These are phyloP conservation scores for Anarsia innoxiella DNA, from an alignment of 2,888 invertebrate genomes.

Conservation along the genomic window DNA sequence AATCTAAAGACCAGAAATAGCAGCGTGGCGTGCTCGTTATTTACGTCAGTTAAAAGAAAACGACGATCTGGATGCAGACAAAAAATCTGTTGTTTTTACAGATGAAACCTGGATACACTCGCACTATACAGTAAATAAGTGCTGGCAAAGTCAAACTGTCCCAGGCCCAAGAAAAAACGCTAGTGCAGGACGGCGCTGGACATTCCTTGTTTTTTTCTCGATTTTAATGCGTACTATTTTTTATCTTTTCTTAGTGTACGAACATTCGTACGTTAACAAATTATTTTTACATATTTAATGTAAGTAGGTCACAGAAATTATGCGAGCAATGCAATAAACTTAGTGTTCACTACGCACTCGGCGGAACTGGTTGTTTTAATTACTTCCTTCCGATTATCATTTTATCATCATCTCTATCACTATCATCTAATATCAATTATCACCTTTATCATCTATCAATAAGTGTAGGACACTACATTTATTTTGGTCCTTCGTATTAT, in stretches of 20 bases:
- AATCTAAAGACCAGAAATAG: slow-evolving; percentile 9
- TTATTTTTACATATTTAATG: too few relatives aligned
- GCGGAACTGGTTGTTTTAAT: too few relatives aligned
- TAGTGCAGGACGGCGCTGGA: slow-evolving; percentile 6
- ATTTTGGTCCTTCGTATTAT: too few relatives aligned
- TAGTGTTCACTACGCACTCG: too few relatives aligned
- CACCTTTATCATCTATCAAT: too few relatives aligned
- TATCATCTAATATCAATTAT: too few relatives aligned
- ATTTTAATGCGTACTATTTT: not conserved
- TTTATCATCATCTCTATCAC: too few relatives aligned
- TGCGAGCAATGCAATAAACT: too few relatives aligned
- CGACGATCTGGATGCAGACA: slow-evolving; percentile 1
- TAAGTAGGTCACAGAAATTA: too few relatives aligned
- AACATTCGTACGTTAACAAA: too few relatives aligned
- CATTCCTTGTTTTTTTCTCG: not conserved
- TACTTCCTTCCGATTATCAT: too few relatives aligned
- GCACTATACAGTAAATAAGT: slow-evolving; percentile 5
- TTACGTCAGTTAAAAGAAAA: not conserved
- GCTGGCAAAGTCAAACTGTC: slow-evolving; percentile 4
- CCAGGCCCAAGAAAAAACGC: slow-evolving; percentile 5
- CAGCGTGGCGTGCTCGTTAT: slow-evolving; percentile 12
- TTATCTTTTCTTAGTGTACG: not conserved
- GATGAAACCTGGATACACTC: slow-evolving; percentile 15
- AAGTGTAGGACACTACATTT: too few relatives aligned
- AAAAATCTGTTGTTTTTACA: slow-evolving; percentile 14